Base-by-base conservation (phyloP, 1,140 invertebrate species). In the Sipha flava region DNA sequence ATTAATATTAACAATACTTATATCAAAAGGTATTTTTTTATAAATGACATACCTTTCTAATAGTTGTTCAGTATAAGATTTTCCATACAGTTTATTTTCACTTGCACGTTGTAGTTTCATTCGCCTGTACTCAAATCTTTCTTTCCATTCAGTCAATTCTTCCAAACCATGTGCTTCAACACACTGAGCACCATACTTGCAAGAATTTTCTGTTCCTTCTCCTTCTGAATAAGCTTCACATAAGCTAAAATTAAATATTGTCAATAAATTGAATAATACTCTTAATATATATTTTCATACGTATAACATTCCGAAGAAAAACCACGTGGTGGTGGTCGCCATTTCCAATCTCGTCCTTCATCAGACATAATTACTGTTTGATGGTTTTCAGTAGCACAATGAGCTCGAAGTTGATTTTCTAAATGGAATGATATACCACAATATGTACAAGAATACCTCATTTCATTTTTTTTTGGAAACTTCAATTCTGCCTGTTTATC, bases 131-230 rank as follows among this genome's bases (percentile, higher is more conserved):
- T 90, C 88, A 83, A 91, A 92, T 68, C 92, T 86, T 82, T 92
- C 89, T 82, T 90, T 89, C 92, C 92, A 94, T 86, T 94, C 92
- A 14, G 87, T 85, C 10, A 93, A 84, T 84, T 94, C 92, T 70
- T 91, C 90, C 73, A 87, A 84, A 18, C 91, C 91, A 84, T 94
- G 92, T 5, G 92, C 92, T 84, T 91, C 89, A n/a, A 91, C 89
- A 85, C 92, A 93, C 82, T 92, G 91, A 18, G 89, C 87, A 23
- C 90, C 91, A 83, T 91, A 90, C 49, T 90, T 86, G 84, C 92
- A 93, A 31, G 85, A 86, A 34, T 88, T 88, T 47, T 77, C 80
- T 14, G 73, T 45, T n/a, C 31, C 80, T 54, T 80, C 80, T 12
- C 85, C 85, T 54, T 89, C 89, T 1, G 85, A 85, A 72, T 66